Percentiles rank a stretch among this genome's conserved stretches.
Evolutionary conservation across 92 coral and sea anemone species (phyloP).

Genomic region (Bergia sp.): DNA sequence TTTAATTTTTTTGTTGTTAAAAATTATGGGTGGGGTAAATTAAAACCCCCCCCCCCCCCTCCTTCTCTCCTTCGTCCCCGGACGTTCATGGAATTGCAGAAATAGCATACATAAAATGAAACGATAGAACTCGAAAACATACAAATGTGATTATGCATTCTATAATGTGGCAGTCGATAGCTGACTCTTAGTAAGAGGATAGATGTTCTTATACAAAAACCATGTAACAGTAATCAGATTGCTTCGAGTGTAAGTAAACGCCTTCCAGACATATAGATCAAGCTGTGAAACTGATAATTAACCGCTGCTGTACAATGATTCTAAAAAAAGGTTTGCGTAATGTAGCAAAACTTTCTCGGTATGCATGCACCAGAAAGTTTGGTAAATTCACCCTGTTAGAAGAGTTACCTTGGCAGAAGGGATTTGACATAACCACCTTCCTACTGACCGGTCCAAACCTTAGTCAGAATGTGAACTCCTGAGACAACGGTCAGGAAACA

Average conservation of each 20-base stretch:
- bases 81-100: too few species aligned
- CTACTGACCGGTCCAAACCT: background rate
- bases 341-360: background rate
- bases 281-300: conserved; percentile 13
- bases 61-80: too few species aligned
- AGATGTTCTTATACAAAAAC: background rate
- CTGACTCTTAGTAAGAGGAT: background rate
- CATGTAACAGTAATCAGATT: background rate
- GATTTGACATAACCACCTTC: background rate
- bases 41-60: too few species aligned
- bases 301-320: background rate
- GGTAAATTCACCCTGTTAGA: background rate
- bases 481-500: background rate
- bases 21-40: too few species aligned
- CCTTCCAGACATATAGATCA: background rate
- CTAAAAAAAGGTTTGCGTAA: background rate
- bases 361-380: conserved; percentile 11
- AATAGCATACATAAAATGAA: background rate
- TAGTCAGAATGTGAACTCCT: background rate
- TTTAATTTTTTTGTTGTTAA: too few species aligned
- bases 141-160: background rate
- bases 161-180: background rate
- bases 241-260: background rate
- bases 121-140: background rate
- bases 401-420: background rate